Percentiles rank a stretch among this genome's conserved stretches.
Conservation (phyloP, 2,113 vertebrate genomes). For the Cisticola juncidis region DNA sequence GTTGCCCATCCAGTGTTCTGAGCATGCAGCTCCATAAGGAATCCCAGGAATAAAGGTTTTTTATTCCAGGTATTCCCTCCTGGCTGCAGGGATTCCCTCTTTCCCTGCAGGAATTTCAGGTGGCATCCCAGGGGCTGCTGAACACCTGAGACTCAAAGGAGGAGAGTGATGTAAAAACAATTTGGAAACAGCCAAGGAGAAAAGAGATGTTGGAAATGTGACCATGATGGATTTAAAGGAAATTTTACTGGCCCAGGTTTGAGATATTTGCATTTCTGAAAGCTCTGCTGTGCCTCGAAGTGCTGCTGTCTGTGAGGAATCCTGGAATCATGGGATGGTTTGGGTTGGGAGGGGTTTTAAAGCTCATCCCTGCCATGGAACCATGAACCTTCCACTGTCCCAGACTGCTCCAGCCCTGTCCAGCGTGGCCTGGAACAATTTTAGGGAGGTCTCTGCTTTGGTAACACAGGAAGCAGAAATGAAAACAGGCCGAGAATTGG, state of each 20-base stretch:
- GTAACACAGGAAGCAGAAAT: background rate
- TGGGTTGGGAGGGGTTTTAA: background rate
- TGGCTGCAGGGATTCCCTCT: accelerated
- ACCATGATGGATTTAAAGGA: background rate
- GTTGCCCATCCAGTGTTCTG: background rate
- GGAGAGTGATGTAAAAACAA: background rate
- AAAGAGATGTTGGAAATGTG: background rate
- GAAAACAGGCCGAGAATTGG: background rate
- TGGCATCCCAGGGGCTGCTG: background rate
- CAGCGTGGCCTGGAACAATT: background rate
- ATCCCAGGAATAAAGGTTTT: background rate
- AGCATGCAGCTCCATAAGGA: accelerated
- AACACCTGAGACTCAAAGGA: background rate
- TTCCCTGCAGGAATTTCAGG: background rate
- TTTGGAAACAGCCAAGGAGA: background rate
- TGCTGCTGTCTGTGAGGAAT: background rate
- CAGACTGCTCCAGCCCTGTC: background rate
- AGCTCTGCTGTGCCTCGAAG: background rate
- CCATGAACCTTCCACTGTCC: accelerated
- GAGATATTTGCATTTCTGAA: background rate
- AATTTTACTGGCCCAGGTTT: background rate
- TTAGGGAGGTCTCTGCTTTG: background rate
- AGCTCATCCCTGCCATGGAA: background rate
- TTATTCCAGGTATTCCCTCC: background rate
- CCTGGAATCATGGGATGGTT: background rate